Evolutionary conservation across 2,888 invertebrate species (phyloP), one percentile per base, ranked within the genome.

Genomic region (Sarcophaga rosellei): DNA sequence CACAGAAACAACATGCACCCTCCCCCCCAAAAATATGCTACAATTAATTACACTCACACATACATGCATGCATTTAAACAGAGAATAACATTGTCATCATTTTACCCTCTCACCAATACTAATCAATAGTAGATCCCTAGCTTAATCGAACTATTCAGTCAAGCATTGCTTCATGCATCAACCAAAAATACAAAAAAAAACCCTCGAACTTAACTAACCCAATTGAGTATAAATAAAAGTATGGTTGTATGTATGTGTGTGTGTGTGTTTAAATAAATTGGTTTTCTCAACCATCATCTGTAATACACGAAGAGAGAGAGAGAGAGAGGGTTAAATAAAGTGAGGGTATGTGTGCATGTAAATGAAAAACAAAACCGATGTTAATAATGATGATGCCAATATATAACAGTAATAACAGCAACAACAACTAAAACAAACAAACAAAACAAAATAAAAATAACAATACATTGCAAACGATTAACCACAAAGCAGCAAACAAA

Each of bases 401-500:
- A 20, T 44, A 66, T 44, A 44, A 66, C 45, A 66, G 74, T 70
- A 59, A 63, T 74, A 74, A 68, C 20, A 35, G 57, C 35, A 66
- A 59, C 66, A 70, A 63, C 8, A 76, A 20, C 57, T 17, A 21
- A 70, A 53, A 53, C 17, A 53, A 53, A 1, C 0, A 53, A 53
- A 47, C 1, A 0, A 47, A 47, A 20, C 70, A 23, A 62, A 70
- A 76, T 6, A 57, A 81, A 23, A 59, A 57, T 15, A 81, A 82
- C 69, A 83, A 80, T 62, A 69, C 44, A 69, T 57, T 81, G 45
- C 76, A 74, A 86, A 68, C 73, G 77, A 81, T 86, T 86, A 80
- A 83, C 86, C 83, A 53, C 73, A 86, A 74, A 83, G 80, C 61
- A 83, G 74, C 59, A 74, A 35, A 62, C 4, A 59, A 17, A 45